Percentiles rank a stretch among this genome's conserved stretches.
Conservation (phyloP, 2,888 invertebrate genomes). For the Ischnura elegans region DNA sequence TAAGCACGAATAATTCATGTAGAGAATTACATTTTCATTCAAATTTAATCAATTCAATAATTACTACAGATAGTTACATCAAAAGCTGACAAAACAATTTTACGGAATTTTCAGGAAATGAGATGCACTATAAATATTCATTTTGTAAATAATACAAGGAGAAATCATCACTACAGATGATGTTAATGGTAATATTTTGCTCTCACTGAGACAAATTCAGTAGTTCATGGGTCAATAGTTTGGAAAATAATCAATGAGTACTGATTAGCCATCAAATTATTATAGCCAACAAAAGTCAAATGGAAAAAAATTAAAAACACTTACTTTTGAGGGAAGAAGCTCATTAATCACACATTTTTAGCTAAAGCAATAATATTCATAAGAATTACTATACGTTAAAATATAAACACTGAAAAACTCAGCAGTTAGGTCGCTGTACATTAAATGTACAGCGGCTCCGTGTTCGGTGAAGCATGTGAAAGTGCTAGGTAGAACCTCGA, state of each 20-base stretch:
- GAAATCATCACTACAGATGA: not conserved
- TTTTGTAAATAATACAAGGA: slow-evolving; percentile 31
- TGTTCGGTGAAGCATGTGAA: no score
- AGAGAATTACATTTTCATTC: slow-evolving; percentile 59
- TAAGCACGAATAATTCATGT: not conserved
- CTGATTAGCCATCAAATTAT: not conserved
- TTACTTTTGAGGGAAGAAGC: not conserved
- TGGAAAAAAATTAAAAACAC: not conserved
- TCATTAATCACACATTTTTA: not conserved
- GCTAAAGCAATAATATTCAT: not conserved
- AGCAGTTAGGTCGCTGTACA: no score
- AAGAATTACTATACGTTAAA: not conserved
- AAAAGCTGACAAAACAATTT: not conserved
- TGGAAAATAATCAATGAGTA: not conserved
- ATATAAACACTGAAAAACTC: slow-evolving; percentile 26
- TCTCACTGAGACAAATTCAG: not conserved
- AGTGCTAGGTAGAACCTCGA: not conserved
- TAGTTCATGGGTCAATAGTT: not conserved
- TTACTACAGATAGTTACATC: slow-evolving; percentile 19
- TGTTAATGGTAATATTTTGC: not conserved
- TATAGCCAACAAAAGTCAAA: slow-evolving; percentile 7
- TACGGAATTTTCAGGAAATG: not conserved
- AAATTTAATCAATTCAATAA: slow-evolving; percentile 35
- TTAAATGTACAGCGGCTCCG: no score
- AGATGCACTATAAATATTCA: not conserved